Evolutionary conservation across 2,888 invertebrate genomes (phyloP), one percentile per base, ranked within the genome.

Genomic region (Parnassius orleans): DNA sequence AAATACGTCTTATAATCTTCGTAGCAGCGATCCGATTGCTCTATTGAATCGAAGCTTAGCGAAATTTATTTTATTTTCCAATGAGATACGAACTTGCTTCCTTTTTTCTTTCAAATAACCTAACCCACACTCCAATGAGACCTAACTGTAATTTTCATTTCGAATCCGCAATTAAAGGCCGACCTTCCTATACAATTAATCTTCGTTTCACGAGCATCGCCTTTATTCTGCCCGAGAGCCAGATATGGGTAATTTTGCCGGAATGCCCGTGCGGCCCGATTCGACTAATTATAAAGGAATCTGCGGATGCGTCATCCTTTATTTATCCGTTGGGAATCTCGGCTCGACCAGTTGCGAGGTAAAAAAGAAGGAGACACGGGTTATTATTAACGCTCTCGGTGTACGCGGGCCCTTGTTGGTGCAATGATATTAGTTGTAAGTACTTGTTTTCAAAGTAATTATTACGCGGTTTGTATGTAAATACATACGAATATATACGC

Each of bases 261-360:
- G 77, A 72, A 76, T 75, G 71, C 42, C 70, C 65, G 65, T 65
- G 60, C 64, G 66, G 67, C 68, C 66, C 69, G 71, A 72, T 72
- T 68, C 69, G 71, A 75, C 79, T 79, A 79, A 81, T 81, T 80
- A 80, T 76, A 78, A 76, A 78, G 75, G 78, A 77, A 80, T 81
- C 74, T 66, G 73, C 73, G 71, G 65, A 74, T 78, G 78, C 76
- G 73, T 78, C 79, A 79, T 77, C 73, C 71, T 78, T 76, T 76
- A 75, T 76, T 72, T 74, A 77, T 77, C 75, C 70, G 67, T 63
- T 59, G 69, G 67, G 72, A 68, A 73, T 72, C 71, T 69, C 66
- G 68, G 68, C 65, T 48, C 71, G 48, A 14, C 57, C 66, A 67
- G 60, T 71, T 64, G 68, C 63, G 66, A 68, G 24, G 46, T 14